Evolutionary conservation across 1,140 invertebrate species (phyloP).

Genomic region (Steinernema feltiae): DNA sequence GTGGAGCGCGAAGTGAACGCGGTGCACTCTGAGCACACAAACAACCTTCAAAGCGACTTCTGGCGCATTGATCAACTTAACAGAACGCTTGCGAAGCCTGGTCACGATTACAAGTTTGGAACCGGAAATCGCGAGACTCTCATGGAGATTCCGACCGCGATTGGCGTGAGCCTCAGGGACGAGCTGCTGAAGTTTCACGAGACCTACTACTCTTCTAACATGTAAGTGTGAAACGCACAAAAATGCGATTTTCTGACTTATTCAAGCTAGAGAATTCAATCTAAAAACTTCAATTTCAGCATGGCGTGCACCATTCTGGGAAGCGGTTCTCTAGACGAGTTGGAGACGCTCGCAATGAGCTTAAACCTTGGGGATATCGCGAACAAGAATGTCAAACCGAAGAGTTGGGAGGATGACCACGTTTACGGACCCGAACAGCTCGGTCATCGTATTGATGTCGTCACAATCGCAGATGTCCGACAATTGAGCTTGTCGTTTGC

Average conservation of each 20-base stretch:
- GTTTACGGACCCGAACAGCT: conserved; percentile 70
- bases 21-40: too few relatives aligned
- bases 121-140: too few relatives aligned
- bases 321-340: conserved; percentile 75
- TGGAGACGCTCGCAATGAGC: conserved; percentile 72
- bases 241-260: background rate
- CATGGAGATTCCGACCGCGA: too few relatives aligned
- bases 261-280: too few relatives aligned
- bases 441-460: conserved; percentile 60
- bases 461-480: conserved; percentile 84
- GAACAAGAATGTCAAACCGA: conserved; percentile 71
- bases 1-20: too few relatives aligned
- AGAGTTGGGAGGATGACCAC: conserved; percentile 65
- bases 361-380: conserved; percentile 70
- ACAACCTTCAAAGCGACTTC: too few relatives aligned
- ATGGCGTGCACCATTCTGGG: conserved; percentile 45
- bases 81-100: too few relatives aligned
- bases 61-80: too few relatives aligned
- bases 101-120: too few relatives aligned
- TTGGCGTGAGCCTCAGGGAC: too few relatives aligned
- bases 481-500: conserved; percentile 81
- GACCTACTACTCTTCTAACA: conserved; percentile 83
- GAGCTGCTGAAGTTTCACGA: too few relatives aligned
- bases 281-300: conserved; percentile 28
- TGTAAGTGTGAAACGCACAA: conserved; percentile 57